These are phyloP conservation scores for Melinopterus prodromus DNA, from an alignment of 2,888 invertebrate genomes.

Conservation along the genomic window DNA sequence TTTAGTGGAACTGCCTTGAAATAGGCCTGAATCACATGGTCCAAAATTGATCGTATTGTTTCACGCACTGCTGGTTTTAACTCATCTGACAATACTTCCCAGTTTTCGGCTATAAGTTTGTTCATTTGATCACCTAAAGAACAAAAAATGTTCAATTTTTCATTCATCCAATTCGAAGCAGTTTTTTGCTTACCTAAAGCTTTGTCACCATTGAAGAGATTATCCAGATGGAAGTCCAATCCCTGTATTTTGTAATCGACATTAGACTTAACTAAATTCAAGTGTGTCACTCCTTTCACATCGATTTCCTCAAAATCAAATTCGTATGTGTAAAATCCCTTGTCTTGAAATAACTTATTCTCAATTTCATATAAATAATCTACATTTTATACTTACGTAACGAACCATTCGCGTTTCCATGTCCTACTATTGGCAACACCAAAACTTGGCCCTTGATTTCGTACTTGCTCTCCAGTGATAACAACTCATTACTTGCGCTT, in stretches of 20 bases:
- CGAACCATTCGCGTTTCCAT: constrained; percentile 17
- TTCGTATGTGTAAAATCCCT: constrained; percentile 4
- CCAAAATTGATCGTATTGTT: background rate
- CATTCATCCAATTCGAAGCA: background rate
- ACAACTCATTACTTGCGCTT: background rate
- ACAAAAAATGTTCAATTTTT: background rate
- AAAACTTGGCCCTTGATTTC: constrained; percentile 15
- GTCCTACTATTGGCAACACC: constrained; percentile 7
- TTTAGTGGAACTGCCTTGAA: constrained; percentile 10
- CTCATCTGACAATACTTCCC: constrained; percentile 48
- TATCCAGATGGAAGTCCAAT: background rate
- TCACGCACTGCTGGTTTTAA: constrained; percentile 27
- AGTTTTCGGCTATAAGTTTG: constrained; percentile 52
- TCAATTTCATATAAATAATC: background rate
- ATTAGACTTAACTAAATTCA: constrained; percentile 39
- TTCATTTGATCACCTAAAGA: constrained; percentile 51
- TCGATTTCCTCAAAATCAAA: background rate
- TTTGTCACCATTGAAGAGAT: constrained; percentile 21
- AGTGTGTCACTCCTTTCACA: constrained; percentile 35
- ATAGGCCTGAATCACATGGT: constrained; percentile 6
- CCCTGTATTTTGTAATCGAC: constrained; percentile 30
- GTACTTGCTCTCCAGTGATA: background rate
- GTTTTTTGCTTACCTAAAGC: background rate
- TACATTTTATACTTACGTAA: constrained; percentile 13
- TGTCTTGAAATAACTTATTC: background rate